Base-by-base conservation (phyloP, 2,797 vertebrate species). In the Heterohyrax brucei region DNA sequence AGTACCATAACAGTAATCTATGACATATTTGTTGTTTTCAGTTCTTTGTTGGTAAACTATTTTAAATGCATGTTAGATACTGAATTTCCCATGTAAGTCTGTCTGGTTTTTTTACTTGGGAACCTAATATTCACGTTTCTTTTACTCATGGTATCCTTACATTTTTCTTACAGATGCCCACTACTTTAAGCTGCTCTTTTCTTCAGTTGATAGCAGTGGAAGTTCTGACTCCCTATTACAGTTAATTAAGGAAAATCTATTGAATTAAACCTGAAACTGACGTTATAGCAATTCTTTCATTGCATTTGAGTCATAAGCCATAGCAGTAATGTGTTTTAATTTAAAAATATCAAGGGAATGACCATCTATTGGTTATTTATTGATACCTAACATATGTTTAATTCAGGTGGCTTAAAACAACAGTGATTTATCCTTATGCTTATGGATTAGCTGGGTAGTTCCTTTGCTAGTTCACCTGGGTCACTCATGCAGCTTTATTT, bases 51-150 rank as follows among this genome's bases (percentile, higher is more conserved):
- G 53, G 5, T 84, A 48, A 90, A 82, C 28, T 89, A 28, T 70
- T 21, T 19, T 46, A 46, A 39, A 2, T 73, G 80, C 72, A 8
- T 81, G 89, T 89, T 95, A 59, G 89, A 89, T 56, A 73, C 16
- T 89, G 30, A 83, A 62, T 93, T 86, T 92, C 33, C 70, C 50
- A 96, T 89, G 19, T 77, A 5, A 93, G 13, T 78, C n/a, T 53
- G 61, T 89, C 66, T 85, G 28, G 56, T 75, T 39, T 39, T 2
- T 92, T 77, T 83, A 26, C 39, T 22, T 75, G 53, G 70, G 44
- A 13, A 14, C 39, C 77, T 90, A 83, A 83, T 66, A 53, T 9
- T 24, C 66, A 28, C 85, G 30, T 91, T 85, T 77, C 39, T 64
- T 92, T 48, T 70, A 59, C 16, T 85, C 88, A 10, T 50, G 0